Conservation (phyloP, 2,113 vertebrate species). For the Hydrochoerus hydrochaeris region DNA sequence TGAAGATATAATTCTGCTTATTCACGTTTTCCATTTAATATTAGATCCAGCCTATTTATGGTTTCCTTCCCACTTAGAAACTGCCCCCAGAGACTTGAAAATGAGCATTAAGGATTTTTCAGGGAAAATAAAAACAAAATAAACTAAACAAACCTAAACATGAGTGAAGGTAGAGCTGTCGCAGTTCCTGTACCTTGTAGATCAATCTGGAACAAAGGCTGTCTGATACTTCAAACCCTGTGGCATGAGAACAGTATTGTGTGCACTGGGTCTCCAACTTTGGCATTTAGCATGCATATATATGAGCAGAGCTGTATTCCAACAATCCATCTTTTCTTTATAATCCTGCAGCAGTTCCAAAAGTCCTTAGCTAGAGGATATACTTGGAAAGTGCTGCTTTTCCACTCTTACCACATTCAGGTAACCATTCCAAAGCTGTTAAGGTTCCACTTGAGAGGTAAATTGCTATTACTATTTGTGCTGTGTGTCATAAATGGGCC, state of each 20-base stretch:
- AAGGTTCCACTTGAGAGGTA: constrained; percentile 54
- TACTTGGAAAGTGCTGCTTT: constrained; percentile 72
- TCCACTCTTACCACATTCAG: constrained; percentile 68
- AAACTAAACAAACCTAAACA: not conserved
- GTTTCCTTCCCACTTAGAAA: not conserved
- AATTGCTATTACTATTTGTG: constrained; percentile 55
- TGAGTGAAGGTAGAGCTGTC: not conserved
- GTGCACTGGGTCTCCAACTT: not conserved
- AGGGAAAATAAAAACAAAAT: not conserved
- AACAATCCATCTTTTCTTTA: constrained; percentile 64
- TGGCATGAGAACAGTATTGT: not conserved
- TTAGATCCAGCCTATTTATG: constrained; percentile 24
- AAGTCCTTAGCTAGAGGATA: constrained; percentile 69
- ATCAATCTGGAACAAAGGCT: constrained; percentile 67
- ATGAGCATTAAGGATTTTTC: constrained; percentile 12
- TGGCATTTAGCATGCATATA: constrained; percentile 23
- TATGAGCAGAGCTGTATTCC: not conserved
- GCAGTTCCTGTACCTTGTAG: not conserved
- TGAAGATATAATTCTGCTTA: constrained; percentile 53
- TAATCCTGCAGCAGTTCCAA: constrained; percentile 62
- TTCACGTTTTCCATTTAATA: constrained; percentile 62
- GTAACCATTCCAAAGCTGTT: constrained; percentile 47
- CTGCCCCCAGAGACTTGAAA: not conserved
- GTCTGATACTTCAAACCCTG: fast-evolving
- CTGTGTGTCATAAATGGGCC: constrained; percentile 57